Percentiles rank a stretch among this genome's conserved stretches.
Evolutionary conservation across 2,797 vertebrate species (phyloP).

Genomic region (Falco berigora): DNA sequence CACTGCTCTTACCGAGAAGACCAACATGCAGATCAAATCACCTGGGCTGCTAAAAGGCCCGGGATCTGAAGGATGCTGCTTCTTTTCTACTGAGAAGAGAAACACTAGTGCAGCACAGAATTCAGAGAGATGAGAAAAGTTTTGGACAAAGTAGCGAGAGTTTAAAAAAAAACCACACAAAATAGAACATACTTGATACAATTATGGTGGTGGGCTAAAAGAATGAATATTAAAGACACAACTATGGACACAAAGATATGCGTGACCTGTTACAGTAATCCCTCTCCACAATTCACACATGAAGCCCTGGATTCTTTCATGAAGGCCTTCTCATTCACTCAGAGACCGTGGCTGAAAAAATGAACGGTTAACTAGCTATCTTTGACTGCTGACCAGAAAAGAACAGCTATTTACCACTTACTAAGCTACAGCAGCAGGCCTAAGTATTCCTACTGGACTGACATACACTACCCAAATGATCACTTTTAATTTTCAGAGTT

Average conservation of each 20-base stretch:
- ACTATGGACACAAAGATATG: background rate
- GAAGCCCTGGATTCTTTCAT: background rate
- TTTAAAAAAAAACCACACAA: background rate
- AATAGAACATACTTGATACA: background rate
- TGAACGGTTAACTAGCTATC: background rate
- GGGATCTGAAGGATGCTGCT: background rate
- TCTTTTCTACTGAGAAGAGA: background rate
- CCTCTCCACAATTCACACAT: background rate
- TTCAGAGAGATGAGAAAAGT: background rate
- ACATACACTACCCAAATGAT: background rate
- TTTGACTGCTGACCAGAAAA: background rate
- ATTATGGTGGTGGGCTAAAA: background rate
- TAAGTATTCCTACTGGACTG: background rate
- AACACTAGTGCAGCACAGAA: background rate
- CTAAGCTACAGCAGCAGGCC: background rate
- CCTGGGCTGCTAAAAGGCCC: background rate
- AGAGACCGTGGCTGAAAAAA: background rate
- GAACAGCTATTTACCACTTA: background rate
- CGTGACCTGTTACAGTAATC: background rate
- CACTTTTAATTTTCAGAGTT: background rate
- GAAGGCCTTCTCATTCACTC: background rate
- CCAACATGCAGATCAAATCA: background rate
- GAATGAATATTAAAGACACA: accelerated
- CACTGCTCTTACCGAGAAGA: background rate
- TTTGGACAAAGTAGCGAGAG: background rate